Evolutionary conservation across 2,797 vertebrate genomes (phyloP).

Genomic region (Columba guinea): DNA sequence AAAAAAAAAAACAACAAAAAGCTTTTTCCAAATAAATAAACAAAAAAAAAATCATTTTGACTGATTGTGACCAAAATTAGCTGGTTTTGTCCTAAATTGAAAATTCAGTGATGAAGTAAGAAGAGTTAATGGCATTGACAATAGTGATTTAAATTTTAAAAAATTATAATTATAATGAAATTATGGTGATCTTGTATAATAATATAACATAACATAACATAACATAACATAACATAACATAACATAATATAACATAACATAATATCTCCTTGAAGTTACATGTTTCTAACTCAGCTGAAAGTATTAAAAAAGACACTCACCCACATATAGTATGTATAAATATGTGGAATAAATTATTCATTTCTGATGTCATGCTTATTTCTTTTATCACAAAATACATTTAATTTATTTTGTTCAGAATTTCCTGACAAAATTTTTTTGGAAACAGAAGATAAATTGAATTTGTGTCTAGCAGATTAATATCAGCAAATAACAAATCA

Average conservation of each 20-base stretch:
- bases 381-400: not conserved
- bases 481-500: not conserved
- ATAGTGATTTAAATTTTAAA: not conserved
- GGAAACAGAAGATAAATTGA: not conserved
- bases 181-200: not conserved
- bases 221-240: no score
- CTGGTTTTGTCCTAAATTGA: not conserved
- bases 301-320: not conserved
- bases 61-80: not conserved
- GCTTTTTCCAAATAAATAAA: not conserved
- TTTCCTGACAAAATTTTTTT: not conserved
- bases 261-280: not conserved
- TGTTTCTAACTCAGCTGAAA: not conserved
- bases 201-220: no score
- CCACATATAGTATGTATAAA: not conserved
- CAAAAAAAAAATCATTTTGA: not conserved
- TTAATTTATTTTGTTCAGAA: not conserved
- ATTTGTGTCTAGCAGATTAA: not conserved
- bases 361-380: not conserved
- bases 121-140: not conserved
- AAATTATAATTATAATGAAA: not conserved
- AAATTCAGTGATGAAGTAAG: not conserved
- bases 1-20: not conserved
- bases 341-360: not conserved
- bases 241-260: no score